phyloP scores from a whole-genome alignment of 2,888 invertebrate species.

The Trilocha varians region DNA sequence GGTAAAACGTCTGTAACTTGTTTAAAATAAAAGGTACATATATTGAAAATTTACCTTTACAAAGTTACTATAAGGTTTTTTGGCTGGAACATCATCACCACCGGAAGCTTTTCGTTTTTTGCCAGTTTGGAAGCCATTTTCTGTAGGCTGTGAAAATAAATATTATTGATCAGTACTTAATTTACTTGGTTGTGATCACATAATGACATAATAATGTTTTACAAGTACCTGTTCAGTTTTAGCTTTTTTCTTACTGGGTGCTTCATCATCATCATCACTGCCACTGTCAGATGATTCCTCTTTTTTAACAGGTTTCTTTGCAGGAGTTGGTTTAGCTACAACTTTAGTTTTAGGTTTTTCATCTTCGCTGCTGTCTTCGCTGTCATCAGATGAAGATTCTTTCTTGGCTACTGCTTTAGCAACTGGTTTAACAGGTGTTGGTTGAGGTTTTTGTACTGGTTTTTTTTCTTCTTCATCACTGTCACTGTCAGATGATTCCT shows the following conservation, averaged over 20 bases:
- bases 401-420: conserved; percentile 23
- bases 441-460: conserved; percentile 19
- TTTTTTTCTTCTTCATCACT: conserved; percentile 21
- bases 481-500: conserved; percentile 29
- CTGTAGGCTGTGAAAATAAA: conserved; percentile 19
- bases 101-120: conserved; percentile 62
- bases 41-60: conserved; percentile 68
- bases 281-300: conserved; percentile 19
- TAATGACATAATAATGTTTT: not conserved
- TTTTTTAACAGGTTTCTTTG: conserved; percentile 12
- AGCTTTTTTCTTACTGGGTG: conserved; percentile 36
- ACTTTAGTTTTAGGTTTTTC: conserved; percentile 34
- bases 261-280: conserved; percentile 26
- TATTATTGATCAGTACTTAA: not conserved
- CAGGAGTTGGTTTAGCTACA: conserved; percentile 13
- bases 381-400: conserved; percentile 43
- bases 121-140: conserved; percentile 36
- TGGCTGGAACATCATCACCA: conserved; percentile 49
- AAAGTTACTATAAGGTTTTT: conserved; percentile 80
- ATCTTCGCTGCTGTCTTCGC: conserved; percentile 36
- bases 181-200: not conserved
- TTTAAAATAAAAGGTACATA: conserved; percentile 2
- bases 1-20: not conserved
- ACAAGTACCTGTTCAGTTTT: conserved; percentile 24
- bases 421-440: conserved; percentile 16